Conservation (phyloP, 1,140 invertebrate genomes). For the Myzus persicae region DNA sequence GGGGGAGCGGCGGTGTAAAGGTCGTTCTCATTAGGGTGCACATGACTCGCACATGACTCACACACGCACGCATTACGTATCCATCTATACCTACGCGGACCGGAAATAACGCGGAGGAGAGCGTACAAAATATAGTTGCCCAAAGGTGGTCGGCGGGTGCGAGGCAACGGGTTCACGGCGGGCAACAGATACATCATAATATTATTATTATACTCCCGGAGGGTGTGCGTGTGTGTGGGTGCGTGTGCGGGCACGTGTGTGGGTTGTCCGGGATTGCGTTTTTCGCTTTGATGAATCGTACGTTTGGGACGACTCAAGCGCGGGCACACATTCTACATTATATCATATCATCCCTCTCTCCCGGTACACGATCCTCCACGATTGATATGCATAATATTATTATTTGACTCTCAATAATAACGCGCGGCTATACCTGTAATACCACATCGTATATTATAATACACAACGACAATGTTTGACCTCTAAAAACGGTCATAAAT, state of each 20-base stretch:
- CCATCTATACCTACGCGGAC: no score
- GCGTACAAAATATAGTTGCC: not conserved
- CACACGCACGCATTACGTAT: not conserved
- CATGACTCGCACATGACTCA: no score
- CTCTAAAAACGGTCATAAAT: not conserved
- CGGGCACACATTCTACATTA: not conserved
- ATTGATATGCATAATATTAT: conserved; percentile 50
- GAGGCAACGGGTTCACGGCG: not conserved
- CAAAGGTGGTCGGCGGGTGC: not conserved
- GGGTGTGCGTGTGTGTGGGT: not conserved
- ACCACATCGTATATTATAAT: not conserved
- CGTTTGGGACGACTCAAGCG: conserved; percentile 41
- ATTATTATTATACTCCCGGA: not conserved
- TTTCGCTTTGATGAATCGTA: conserved; percentile 56
- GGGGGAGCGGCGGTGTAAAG: no score
- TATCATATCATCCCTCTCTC: not conserved
- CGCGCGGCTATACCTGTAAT: no score
- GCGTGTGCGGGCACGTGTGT: not conserved
- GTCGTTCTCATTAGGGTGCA: conserved; percentile 46
- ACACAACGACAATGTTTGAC: not conserved
- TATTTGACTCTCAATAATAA: conserved; percentile 42
- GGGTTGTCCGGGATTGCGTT: conserved; percentile 43
- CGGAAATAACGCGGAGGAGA: not conserved
- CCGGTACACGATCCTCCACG: no score
- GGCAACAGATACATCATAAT: conserved; percentile 53